These are phyloP conservation scores for Doris montereyensis DNA, from an alignment of 2,888 invertebrate species.

Conservation along the genomic window DNA sequence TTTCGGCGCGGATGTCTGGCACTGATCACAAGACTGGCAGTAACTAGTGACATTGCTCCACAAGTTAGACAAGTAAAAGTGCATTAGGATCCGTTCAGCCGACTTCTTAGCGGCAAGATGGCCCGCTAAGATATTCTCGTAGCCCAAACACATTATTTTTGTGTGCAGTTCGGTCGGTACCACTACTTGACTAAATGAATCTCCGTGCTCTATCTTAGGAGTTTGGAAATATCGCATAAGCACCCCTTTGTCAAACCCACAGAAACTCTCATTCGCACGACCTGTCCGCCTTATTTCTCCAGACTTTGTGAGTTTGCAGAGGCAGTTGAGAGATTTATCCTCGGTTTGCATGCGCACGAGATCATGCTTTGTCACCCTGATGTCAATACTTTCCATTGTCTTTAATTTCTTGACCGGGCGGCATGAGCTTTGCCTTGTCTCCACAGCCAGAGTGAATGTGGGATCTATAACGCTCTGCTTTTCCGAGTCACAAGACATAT, in stretches of 20 bases:
- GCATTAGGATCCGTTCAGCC: not conserved
- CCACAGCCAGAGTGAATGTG: no score
- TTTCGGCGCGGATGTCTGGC: slow-evolving; percentile 16
- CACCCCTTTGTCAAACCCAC: no score
- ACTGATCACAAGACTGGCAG: slow-evolving; percentile 38
- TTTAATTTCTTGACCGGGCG: no score
- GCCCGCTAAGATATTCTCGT: slow-evolving; percentile 27
- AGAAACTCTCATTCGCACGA: no score
- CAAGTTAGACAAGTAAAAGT: slow-evolving; percentile 34
- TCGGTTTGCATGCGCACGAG: not conserved
- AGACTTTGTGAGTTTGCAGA: no score
- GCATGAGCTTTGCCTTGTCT: no score
- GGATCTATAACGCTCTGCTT: no score
- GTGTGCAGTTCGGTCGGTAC: not conserved
- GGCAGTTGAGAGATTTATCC: no score
- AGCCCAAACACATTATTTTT: slow-evolving; percentile 5
- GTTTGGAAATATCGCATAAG: no score
- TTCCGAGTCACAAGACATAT: no score
- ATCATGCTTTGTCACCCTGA: not conserved
- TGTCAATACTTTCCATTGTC: not conserved
- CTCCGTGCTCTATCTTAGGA: not conserved
- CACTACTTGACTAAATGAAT: slow-evolving; percentile 6
- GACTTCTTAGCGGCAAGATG: no score
- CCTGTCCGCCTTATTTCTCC: no score
- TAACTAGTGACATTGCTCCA: slow-evolving; percentile 19